Conservation (phyloP, 1,140 invertebrate species). For the Tachypleus tridentatus region DNA sequence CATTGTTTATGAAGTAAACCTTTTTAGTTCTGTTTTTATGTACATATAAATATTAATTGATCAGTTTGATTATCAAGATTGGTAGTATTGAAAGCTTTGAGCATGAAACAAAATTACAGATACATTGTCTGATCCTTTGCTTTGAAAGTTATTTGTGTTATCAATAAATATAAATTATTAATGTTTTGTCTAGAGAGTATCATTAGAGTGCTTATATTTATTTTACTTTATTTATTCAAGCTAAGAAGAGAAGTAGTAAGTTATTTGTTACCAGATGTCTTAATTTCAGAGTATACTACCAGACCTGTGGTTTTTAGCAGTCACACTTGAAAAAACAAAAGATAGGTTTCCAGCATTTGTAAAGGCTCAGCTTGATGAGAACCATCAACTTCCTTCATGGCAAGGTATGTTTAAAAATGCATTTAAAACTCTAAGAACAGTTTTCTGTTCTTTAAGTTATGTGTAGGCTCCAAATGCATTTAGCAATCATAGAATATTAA, state of each 20-base stretch:
- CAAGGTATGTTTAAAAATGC: neutral
- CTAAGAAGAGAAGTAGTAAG: neutral
- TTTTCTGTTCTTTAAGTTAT: neutral
- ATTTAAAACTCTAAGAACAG: neutral
- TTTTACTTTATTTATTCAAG: neutral
- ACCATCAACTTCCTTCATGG: neutral
- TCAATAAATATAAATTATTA: neutral
- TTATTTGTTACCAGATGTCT: slow-evolving; percentile 3
- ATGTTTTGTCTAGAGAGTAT: neutral
- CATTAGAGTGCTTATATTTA: neutral
- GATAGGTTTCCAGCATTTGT: slow-evolving; percentile 31
- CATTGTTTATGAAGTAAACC: too few species aligned
- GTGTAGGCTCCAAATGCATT: too few species aligned
- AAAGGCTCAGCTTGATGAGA: slow-evolving; percentile 22
- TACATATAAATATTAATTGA: too few species aligned
- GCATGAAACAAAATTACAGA: neutral
- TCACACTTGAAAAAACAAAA: slow-evolving; percentile 31
- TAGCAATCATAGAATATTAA: too few species aligned
- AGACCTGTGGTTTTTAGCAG: slow-evolving; percentile 34
- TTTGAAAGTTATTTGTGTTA: neutral
- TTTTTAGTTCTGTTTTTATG: too few species aligned
- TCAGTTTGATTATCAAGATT: too few species aligned
- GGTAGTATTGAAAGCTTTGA: too few species aligned
- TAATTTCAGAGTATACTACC: slow-evolving; percentile 32
- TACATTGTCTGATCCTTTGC: neutral